phyloP scores from a whole-genome alignment of 2,888 invertebrate species.

The Drosophila nigritarsus region DNA sequence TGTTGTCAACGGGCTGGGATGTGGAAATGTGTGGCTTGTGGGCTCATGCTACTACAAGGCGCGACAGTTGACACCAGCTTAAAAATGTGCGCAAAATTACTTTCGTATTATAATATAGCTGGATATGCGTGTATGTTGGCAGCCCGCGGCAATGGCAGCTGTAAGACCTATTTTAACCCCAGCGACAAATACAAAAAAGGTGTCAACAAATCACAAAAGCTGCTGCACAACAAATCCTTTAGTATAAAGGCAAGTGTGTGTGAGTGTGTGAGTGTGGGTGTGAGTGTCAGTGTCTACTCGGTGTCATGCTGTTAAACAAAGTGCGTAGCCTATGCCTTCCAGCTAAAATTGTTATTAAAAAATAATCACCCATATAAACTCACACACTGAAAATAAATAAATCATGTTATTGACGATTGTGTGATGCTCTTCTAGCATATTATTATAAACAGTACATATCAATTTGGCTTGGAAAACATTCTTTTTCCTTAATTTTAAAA shows the following conservation, averaged over 20 bases:
- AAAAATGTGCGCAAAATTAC: slow-evolving; percentile 73
- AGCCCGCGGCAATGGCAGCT: slow-evolving; percentile 58
- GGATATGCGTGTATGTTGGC: slow-evolving; percentile 36
- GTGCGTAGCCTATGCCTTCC: slow-evolving; percentile 75
- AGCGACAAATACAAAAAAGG: slow-evolving; percentile 60
- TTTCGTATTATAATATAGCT: slow-evolving; percentile 65
- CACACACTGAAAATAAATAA: slow-evolving; percentile 19
- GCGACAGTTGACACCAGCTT: slow-evolving; percentile 78
- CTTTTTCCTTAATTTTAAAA: background rate
- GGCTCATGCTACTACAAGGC: slow-evolving; percentile 35
- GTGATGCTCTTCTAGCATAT: slow-evolving; percentile 11
- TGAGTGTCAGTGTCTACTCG: slow-evolving; percentile 37
- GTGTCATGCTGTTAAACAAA: slow-evolving; percentile 76
- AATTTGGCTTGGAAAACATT: background rate
- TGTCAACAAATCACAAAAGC: slow-evolving; percentile 77
- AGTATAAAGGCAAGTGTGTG: slow-evolving; percentile 13
- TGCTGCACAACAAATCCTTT: slow-evolving; percentile 60
- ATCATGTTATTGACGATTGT: slow-evolving; percentile 1
- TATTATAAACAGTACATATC: background rate
- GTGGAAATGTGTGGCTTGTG: slow-evolving; percentile 4
- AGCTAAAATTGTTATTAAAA: slow-evolving; percentile 74
- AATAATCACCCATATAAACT: slow-evolving; percentile 67
- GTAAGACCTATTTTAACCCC: slow-evolving; percentile 78
- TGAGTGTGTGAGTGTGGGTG: slow-evolving; percentile 17
- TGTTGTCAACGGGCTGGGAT: slow-evolving; percentile 14